Percentiles rank a stretch among this genome's conserved stretches.
Evolutionary conservation across 2,113 vertebrate genomes (phyloP).

Genomic region (Marmota monax): DNA sequence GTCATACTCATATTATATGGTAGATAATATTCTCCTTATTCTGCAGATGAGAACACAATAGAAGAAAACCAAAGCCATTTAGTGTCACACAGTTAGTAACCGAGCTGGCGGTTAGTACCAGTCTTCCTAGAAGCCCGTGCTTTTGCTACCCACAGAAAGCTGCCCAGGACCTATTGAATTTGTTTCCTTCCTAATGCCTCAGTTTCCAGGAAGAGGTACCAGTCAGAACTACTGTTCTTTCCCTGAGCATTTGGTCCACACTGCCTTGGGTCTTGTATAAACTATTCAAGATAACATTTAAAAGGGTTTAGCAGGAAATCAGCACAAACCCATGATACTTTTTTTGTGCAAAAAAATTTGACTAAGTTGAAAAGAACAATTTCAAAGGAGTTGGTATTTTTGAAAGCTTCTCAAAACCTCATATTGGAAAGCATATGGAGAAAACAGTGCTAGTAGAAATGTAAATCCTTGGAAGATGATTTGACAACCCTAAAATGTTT

Average conservation of each 20-base stretch:
- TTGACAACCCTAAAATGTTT: conserved; percentile 42
- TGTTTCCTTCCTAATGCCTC: neutral
- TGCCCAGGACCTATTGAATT: neutral
- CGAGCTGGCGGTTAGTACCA: neutral
- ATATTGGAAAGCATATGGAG: neutral
- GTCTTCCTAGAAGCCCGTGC: neutral
- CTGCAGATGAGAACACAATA: neutral
- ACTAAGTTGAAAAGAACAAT: conserved; percentile 37
- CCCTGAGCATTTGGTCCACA: neutral
- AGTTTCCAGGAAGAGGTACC: neutral
- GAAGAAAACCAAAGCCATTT: neutral
- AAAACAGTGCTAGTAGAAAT: conserved; percentile 34
- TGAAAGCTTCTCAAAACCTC: conserved; percentile 26
- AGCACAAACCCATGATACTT: conserved; percentile 24
- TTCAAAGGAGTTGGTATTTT: conserved; percentile 53
- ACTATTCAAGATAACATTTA: conserved; percentile 13
- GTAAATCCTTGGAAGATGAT: neutral
- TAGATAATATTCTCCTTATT: neutral
- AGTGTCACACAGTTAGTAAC: neutral
- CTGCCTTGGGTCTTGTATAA: neutral
- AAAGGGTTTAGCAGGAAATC: neutral
- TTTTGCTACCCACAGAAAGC: neutral
- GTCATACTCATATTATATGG: neutral
- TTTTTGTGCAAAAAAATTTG: conserved; percentile 43
- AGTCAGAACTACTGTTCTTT: neutral